These are phyloP conservation scores for Beroe forskalii DNA, from an alignment of 37 sponge, comb jelly and placozoan species.

Conservation along the genomic window DNA sequence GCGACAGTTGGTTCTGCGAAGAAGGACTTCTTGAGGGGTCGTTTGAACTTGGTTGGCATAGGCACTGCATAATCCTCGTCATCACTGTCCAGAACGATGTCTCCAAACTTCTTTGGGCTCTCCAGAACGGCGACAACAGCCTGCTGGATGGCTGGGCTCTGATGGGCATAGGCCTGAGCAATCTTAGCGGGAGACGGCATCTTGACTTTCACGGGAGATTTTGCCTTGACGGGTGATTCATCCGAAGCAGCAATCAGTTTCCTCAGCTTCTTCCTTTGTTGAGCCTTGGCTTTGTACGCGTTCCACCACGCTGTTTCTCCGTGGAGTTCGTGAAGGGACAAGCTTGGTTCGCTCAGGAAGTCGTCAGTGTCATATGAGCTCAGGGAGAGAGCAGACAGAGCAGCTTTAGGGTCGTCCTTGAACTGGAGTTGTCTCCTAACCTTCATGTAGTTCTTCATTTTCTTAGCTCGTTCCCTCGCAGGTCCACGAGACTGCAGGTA, in stretches of 20 bases:
- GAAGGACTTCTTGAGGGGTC: conserved; percentile 21
- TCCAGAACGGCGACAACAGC: conserved; percentile 14
- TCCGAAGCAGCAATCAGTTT: conserved; percentile 25
- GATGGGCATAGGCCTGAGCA: not conserved
- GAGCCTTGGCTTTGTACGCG: conserved; percentile 1
- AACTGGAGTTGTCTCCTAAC: conserved; percentile 8
- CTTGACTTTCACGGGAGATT: conserved; percentile 49
- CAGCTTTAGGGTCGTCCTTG: not conserved
- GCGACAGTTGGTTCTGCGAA: not conserved
- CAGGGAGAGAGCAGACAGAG: not conserved
- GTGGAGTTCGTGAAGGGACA: not conserved
- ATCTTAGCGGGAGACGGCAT: conserved; percentile 28
- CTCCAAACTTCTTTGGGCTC: conserved; percentile 52
- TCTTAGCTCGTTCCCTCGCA: not conserved
- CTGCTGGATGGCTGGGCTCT: conserved; percentile 9
- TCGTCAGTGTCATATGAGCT: conserved; percentile 58
- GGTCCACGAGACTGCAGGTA: not conserved
- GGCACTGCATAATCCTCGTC: conserved; percentile 13
- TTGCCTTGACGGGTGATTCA: not conserved
- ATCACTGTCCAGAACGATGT: conserved; percentile 16
- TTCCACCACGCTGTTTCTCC: conserved; percentile 9
- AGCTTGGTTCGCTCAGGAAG: conserved; percentile 29
- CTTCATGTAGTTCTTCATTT: not conserved
- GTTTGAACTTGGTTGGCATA: not conserved
- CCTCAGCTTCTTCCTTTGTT: conserved; percentile 41